phyloP scores from a whole-genome alignment of 1,140 invertebrate species.

The Pseudomyrmex gracilis region DNA sequence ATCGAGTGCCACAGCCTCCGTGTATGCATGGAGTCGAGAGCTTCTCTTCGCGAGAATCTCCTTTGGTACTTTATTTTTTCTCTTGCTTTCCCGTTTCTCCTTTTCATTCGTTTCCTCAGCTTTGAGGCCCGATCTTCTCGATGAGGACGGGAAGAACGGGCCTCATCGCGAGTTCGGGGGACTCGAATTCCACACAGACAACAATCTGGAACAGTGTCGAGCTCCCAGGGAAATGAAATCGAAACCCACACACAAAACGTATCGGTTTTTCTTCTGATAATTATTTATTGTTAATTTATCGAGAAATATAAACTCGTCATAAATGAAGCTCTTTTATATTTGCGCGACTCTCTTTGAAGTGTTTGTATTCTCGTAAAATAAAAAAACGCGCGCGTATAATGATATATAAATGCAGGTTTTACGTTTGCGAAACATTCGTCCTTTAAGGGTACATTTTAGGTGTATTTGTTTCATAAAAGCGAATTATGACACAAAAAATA shows the following conservation, averaged over 20 bases:
- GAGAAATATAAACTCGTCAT: too few species aligned
- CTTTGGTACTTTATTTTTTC: not conserved
- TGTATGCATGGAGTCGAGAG: constrained; percentile 51
- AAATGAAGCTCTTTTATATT: too few species aligned
- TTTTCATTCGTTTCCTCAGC: constrained; percentile 58
- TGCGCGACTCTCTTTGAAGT: too few species aligned
- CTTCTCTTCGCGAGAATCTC: constrained; percentile 50
- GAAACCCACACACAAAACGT: not conserved
- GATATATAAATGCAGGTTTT: too few species aligned
- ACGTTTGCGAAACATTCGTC: too few species aligned
- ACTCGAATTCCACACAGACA: constrained; percentile 13
- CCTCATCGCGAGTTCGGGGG: constrained; percentile 8
- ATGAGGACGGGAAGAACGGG: not conserved
- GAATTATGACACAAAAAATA: too few species aligned
- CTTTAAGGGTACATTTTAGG: too few species aligned
- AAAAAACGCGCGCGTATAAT: too few species aligned
- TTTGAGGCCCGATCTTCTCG: constrained; percentile 3
- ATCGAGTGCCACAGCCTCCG: constrained; percentile 53
- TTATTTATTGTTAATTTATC: not conserved
- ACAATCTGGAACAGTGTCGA: constrained; percentile 33
- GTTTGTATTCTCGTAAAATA: too few species aligned
- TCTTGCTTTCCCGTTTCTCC: constrained; percentile 55
- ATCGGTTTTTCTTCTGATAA: not conserved
- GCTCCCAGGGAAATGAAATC: constrained; percentile 1
- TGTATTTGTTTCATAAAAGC: too few species aligned